phyloP scores from a whole-genome alignment of 2,797 vertebrate genomes.

The Eleutherodactylus coqui region DNA sequence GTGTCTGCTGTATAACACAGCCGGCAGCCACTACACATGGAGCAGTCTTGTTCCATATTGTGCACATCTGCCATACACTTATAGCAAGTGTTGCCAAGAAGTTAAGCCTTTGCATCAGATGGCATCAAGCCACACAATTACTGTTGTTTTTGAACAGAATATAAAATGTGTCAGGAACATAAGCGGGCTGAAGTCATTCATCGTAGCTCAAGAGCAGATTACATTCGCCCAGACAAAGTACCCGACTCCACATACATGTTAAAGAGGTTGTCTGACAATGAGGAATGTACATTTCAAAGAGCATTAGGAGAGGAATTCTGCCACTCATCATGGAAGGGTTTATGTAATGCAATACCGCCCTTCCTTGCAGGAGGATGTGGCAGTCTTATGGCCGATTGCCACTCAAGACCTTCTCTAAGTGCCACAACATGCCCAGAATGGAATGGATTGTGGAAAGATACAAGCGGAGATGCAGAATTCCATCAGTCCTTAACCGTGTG shows the following conservation, averaged over 20 bases:
- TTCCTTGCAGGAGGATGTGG: slow-evolving; percentile 55
- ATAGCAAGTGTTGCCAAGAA: no score
- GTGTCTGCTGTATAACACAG: no score
- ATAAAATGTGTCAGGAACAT: background rate
- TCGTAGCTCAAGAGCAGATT: slow-evolving; percentile 24
- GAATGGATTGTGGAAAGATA: slow-evolving; percentile 51
- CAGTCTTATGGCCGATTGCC: slow-evolving; percentile 53
- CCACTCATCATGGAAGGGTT: slow-evolving; percentile 53
- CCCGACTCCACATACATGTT: slow-evolving; percentile 23
- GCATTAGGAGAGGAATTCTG: slow-evolving; percentile 44
- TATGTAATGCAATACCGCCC: slow-evolving; percentile 54
- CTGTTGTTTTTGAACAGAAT: background rate
- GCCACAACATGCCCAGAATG: slow-evolving; percentile 56
- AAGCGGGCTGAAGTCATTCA: background rate
- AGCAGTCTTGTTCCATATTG: no score
- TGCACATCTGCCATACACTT: no score
- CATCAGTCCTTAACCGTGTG: background rate
- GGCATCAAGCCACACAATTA: background rate
- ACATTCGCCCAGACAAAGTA: slow-evolving; percentile 30
- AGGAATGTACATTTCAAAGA: slow-evolving; percentile 40
- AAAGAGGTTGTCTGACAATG: slow-evolving; percentile 40
- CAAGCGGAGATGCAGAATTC: slow-evolving; percentile 28
- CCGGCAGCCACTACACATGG: no score
- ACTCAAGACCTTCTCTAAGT: slow-evolving; percentile 48
- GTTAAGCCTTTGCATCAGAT: background rate